Evolutionary conservation across 1,140 invertebrate genomes (phyloP).

Genomic region (Chlorops oryzae): DNA sequence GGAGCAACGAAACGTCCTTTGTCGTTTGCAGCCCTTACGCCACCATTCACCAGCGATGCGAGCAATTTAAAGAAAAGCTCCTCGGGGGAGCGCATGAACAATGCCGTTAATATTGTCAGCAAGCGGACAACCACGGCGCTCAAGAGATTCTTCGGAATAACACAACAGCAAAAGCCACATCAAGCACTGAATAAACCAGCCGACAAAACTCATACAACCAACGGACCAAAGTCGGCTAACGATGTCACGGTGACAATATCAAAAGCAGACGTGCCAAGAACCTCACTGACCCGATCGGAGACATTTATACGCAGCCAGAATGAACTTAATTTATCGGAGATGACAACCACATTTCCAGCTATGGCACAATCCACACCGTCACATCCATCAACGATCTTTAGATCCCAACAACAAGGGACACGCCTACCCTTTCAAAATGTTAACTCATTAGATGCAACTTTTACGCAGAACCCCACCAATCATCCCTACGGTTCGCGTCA

Average conservation of each 20-base stretch:
- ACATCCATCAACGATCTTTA: too few relatives aligned
- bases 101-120: constrained; percentile 27
- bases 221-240: constrained; percentile 6
- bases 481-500: too few relatives aligned
- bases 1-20: constrained; percentile 8
- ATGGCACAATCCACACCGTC: constrained; percentile 8
- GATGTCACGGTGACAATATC: too few relatives aligned
- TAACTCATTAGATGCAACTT: too few relatives aligned
- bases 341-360: neutral
- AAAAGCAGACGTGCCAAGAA: constrained; percentile 30
- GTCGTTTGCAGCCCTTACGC: constrained; percentile 10
- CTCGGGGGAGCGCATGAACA: constrained; percentile 35
- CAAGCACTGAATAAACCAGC: too few relatives aligned
- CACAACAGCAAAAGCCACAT: constrained; percentile 9
- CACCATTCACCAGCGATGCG: constrained; percentile 2
- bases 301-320: constrained; percentile 34
- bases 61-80: constrained; percentile 32
- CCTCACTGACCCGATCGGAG: constrained; percentile 31
- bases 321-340: too few relatives aligned
- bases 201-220: constrained; percentile 12
- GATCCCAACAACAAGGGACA: neutral
- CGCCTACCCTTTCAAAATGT: too few relatives aligned
- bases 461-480: too few relatives aligned
- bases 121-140: constrained; percentile 17
- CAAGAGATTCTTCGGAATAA: constrained; percentile 19